Percentiles rank a stretch among this genome's conserved stretches.
Evolutionary conservation across 2,797 vertebrate genomes (phyloP).

Genomic region (Dermochelys coriacea): DNA sequence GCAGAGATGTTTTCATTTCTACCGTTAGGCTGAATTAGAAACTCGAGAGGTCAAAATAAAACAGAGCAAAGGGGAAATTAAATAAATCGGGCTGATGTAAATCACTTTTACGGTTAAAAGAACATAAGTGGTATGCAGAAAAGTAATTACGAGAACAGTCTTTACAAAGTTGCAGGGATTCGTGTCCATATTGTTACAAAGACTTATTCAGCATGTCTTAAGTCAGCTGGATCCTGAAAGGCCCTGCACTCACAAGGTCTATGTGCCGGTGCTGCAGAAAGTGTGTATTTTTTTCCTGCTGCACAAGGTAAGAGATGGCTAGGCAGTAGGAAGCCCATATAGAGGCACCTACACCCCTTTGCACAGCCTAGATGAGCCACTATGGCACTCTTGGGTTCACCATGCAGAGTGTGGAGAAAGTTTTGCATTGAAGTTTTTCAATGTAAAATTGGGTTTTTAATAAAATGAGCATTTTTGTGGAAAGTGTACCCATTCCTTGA

Average conservation of each 20-base stretch:
- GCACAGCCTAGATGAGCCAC: not conserved
- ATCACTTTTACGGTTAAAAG: not conserved
- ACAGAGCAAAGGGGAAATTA: not conserved
- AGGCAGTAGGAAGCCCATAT: not conserved
- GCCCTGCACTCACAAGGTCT: not conserved
- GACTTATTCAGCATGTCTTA: not conserved
- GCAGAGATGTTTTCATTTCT: not conserved
- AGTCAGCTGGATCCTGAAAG: not conserved
- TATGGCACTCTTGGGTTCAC: not conserved
- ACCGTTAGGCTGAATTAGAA: not conserved
- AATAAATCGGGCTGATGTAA: not conserved
- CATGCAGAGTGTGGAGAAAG: not conserved
- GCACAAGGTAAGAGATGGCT: not conserved
- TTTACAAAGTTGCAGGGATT: not conserved
- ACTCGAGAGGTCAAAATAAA: not conserved
- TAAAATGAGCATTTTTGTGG: not conserved
- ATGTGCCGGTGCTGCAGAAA: not conserved
- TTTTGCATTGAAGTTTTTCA: not conserved
- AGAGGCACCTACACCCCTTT: not conserved
- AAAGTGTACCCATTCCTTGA: not conserved
- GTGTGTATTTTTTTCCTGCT: not conserved
- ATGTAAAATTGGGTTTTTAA: too few relatives aligned
- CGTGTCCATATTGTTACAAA: not conserved
- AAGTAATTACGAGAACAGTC: rapidly evolving
- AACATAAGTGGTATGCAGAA: not conserved